phyloP scores from a whole-genome alignment of 2,113 vertebrate genomes.

The Lepus timidus region DNA sequence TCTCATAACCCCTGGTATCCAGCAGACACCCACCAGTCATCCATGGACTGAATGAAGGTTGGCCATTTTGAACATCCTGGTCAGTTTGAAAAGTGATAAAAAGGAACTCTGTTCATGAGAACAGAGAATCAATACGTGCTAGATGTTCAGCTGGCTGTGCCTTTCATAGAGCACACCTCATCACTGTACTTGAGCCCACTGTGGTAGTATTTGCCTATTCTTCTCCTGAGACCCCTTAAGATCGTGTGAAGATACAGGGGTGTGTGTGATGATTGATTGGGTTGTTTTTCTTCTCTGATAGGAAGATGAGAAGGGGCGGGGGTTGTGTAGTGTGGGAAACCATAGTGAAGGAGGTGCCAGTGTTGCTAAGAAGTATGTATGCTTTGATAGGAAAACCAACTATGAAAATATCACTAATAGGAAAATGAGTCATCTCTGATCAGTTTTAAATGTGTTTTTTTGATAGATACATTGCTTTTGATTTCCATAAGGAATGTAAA shows the following conservation, averaged over 20 bases:
- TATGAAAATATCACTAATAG: background rate
- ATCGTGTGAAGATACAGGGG: background rate
- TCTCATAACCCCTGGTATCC: background rate
- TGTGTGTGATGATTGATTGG: background rate
- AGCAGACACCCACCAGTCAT: background rate
- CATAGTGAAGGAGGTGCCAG: background rate
- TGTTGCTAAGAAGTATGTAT: background rate
- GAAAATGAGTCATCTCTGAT: background rate
- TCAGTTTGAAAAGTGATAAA: background rate
- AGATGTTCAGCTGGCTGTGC: background rate
- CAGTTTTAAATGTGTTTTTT: constrained; percentile 58
- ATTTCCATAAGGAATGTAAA: constrained; percentile 98
- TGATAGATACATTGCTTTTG: constrained; percentile 94
- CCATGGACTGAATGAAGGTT: background rate
- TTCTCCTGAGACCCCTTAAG: background rate
- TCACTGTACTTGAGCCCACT: background rate
- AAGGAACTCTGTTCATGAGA: background rate
- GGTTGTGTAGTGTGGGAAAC: background rate
- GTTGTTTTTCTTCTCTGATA: no score
- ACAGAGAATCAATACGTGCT: background rate
- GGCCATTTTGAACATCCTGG: background rate
- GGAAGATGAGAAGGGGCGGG: background rate
- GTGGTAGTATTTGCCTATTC: background rate
- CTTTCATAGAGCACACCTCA: background rate
- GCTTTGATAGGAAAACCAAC: background rate